A percentile compares a stretch with the other conserved stretches of the same genome.
Evolutionary conservation across 2,113 vertebrate genomes (phyloP).

Genomic region (Ursus arctos): DNA sequence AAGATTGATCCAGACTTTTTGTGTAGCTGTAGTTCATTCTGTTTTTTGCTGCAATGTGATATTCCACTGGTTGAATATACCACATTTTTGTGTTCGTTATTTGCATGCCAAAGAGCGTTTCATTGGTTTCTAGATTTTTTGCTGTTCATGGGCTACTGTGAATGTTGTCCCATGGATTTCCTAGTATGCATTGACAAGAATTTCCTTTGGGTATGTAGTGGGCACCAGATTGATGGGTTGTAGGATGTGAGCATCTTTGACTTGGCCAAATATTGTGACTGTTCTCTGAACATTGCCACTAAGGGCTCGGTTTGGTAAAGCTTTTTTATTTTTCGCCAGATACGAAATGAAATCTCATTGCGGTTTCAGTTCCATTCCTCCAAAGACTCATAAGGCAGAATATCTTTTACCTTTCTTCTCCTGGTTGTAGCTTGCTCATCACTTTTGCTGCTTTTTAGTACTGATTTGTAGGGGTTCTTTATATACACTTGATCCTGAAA

Average conservation of each 20-base stretch:
- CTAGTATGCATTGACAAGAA: neutral
- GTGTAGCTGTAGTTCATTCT: neutral
- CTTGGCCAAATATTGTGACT: neutral
- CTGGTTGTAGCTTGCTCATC: neutral
- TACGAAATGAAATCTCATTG: neutral
- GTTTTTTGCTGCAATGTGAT: neutral
- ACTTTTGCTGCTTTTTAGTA: neutral
- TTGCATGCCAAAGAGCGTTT: neutral
- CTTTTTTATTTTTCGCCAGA: neutral
- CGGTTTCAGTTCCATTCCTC: neutral
- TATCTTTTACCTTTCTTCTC: constrained; percentile 5
- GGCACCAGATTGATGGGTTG: neutral
- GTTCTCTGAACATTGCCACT: neutral
- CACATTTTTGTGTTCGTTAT: neutral
- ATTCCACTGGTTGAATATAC: neutral
- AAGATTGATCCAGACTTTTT: neutral
- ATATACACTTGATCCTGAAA: neutral
- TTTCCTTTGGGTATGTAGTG: neutral
- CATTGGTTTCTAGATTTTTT: neutral
- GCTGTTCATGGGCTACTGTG: neutral
- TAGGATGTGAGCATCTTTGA: constrained; percentile 13
- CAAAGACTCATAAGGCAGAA: neutral
- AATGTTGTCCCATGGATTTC: neutral
- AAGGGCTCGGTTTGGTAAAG: neutral
- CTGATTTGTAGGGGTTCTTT: neutral